Evolutionary conservation across 2,888 invertebrate genomes (phyloP).

Genomic region (Terebella lapidaria): DNA sequence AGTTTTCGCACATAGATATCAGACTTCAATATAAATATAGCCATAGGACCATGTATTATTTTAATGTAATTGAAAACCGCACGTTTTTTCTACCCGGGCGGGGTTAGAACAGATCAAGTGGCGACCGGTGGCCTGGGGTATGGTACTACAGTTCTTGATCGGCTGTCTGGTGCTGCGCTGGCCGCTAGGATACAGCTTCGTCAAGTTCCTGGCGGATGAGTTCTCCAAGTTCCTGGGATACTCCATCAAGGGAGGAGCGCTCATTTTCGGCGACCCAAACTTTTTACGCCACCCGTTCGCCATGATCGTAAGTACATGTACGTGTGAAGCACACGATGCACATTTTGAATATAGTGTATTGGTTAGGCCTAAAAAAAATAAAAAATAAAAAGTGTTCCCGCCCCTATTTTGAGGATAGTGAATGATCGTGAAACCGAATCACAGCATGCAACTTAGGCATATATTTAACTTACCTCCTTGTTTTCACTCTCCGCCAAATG

Average conservation of each 20-base stretch:
- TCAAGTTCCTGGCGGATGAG: constrained; percentile 13
- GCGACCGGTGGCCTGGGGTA: constrained; percentile 17
- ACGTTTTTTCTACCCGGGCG: too few relatives aligned
- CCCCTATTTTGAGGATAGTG: too few relatives aligned
- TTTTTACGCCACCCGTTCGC: constrained; percentile 17
- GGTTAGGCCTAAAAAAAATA: too few relatives aligned
- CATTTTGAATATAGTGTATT: too few relatives aligned
- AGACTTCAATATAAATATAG: not conserved
- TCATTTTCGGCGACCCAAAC: constrained; percentile 14
- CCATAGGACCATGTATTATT: not conserved
- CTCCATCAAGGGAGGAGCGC: constrained; percentile 14
- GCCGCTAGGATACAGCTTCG: constrained; percentile 12
- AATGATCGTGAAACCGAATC: too few relatives aligned
- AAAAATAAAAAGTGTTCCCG: too few relatives aligned
- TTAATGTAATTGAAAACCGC: too few relatives aligned
- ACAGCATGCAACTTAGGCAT: too few relatives aligned
- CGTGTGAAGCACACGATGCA: too few relatives aligned
- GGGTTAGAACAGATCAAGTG: constrained; percentile 13
- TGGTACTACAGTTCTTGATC: constrained; percentile 16
- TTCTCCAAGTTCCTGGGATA: constrained; percentile 12
- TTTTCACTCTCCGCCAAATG: too few relatives aligned
- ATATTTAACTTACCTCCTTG: too few relatives aligned
- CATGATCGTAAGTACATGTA: constrained; percentile 11
- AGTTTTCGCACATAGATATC: too few relatives aligned
- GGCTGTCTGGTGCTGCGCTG: constrained; percentile 15